Base-by-base conservation (phyloP, 92 coral and sea anemone genomes). In the Scolanthus callimorphus region DNA sequence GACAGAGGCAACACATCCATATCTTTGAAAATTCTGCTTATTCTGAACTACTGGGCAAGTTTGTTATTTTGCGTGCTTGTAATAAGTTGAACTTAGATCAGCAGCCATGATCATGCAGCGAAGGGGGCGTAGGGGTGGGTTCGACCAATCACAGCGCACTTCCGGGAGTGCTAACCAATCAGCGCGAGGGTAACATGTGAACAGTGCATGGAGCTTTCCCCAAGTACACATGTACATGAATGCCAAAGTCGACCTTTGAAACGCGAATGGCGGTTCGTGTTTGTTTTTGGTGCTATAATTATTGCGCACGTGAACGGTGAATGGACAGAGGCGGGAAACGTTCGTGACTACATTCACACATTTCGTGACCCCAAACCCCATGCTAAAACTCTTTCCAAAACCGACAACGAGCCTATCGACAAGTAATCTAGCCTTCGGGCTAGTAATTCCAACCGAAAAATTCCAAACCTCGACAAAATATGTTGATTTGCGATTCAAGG, bases 1-100 rank as follows among this genome's bases (percentile, higher is more conserved):
- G 98, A 92, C 69, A 88, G 84, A 79, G 98, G 98, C 62, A 92
- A 74, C 41, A 63, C 90, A 62, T 90, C 85, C 96, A 88, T 92
- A 37, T 73, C 72, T 60, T 11, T 20, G 27, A 46, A 51, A 69
- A 62, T 62, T 65, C 56, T 69, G 74, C 25, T 11, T 25, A 69
- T 52, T 46, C 23, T 20, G 12, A 20, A 10, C 11, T 34, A 19
- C 52, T 6, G 22, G 17, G 52, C 23, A 4, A 46, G 52, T 46
- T 46, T 46, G 52, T 46, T 46, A 19, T 9, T 46, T 9, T 46
- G 52, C 71, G 63, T 68, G 58, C 66, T 23, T 63, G 47, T 71
- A 20, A 28, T n/a, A n/a, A 65, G 71, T 72, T 85, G 96, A 87
- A 87, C 96, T 87, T 87, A 82, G 96, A 68, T 87, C 96, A 82